These are phyloP conservation scores for Eristalinus sepulchralis DNA, from an alignment of 2,888 invertebrate species.

Conservation along the genomic window DNA sequence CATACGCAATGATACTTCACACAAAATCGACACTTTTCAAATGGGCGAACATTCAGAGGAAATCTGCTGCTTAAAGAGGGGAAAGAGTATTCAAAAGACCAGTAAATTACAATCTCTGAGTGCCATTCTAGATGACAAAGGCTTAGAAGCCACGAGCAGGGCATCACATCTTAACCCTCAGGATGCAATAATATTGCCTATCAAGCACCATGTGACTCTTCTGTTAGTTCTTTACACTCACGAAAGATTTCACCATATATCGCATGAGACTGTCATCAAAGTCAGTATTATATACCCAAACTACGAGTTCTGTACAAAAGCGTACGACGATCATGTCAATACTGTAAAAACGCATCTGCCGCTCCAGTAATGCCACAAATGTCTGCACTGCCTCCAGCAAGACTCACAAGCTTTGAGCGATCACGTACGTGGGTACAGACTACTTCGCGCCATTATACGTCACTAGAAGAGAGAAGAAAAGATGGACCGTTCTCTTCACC, in stretches of 20 bases:
- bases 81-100: too few relatives aligned
- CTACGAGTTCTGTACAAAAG: constrained; percentile 58
- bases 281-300: constrained; percentile 47
- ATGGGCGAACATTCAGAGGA: too few relatives aligned
- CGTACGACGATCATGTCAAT: too few relatives aligned
- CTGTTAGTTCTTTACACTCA: constrained; percentile 55
- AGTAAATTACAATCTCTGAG: constrained; percentile 51
- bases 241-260: constrained; percentile 41
- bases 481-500: too few relatives aligned
- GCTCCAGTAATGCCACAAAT: constrained; percentile 46
- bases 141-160: constrained; percentile 32
- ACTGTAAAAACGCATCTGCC: too few relatives aligned
- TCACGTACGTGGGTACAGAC: constrained; percentile 65
- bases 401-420: constrained; percentile 44
- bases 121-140: constrained; percentile 34
- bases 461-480: constrained; percentile 7
- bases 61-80: constrained; percentile 21
- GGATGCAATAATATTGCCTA: constrained; percentile 37
- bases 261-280: constrained; percentile 45
- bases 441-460: constrained; percentile 55
- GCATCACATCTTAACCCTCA: constrained; percentile 28
- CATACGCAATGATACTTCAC: too few relatives aligned
- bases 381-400: constrained; percentile 58
- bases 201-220: constrained; percentile 30
- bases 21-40: too few relatives aligned